phyloP scores from a whole-genome alignment of 2,113 vertebrate species.

The Indicator indicator region DNA sequence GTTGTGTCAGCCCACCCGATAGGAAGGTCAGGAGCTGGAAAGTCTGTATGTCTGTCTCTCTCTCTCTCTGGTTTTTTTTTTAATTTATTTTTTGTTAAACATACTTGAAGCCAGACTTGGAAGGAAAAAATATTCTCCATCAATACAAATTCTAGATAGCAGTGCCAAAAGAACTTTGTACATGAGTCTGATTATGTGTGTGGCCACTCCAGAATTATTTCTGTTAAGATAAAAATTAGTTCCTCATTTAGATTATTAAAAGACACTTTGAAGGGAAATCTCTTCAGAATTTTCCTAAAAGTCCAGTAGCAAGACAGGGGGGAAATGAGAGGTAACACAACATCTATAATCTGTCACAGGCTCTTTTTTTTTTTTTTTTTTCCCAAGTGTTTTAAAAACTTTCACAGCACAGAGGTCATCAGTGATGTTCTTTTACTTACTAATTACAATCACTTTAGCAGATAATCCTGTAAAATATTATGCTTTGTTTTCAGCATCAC shows the following conservation, averaged over 20 bases:
- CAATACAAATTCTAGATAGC: constrained; percentile 51
- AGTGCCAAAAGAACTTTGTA: constrained; percentile 59
- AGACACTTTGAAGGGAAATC: neutral
- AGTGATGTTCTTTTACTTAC: neutral
- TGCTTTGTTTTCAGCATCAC: neutral
- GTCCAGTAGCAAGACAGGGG: neutral
- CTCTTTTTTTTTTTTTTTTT: neutral
- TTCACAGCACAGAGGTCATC: neutral
- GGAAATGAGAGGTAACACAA: neutral
- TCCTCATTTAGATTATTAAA: neutral
- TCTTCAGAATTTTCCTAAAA: constrained; percentile 22
- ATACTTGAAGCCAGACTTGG: constrained; percentile 42
- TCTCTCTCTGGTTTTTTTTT: neutral
- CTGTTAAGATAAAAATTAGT: constrained; percentile 33
- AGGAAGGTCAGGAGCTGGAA: constrained; percentile 57
- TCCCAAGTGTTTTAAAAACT: neutral
- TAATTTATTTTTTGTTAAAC: neutral
- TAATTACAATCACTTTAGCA: constrained; percentile 33
- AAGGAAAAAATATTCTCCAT: constrained; percentile 22
- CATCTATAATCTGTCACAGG: neutral
- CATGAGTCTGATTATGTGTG: constrained; percentile 60
- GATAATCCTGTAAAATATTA: neutral
- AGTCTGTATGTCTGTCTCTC: neutral
- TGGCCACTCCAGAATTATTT: constrained; percentile 61
- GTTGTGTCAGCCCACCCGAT: constrained; percentile 73